Percentiles rank a stretch among this genome's conserved stretches.
phyloP scores from a whole-genome alignment of 35 echinoderm and acorn worm species.

The Patiria miniata region DNA sequence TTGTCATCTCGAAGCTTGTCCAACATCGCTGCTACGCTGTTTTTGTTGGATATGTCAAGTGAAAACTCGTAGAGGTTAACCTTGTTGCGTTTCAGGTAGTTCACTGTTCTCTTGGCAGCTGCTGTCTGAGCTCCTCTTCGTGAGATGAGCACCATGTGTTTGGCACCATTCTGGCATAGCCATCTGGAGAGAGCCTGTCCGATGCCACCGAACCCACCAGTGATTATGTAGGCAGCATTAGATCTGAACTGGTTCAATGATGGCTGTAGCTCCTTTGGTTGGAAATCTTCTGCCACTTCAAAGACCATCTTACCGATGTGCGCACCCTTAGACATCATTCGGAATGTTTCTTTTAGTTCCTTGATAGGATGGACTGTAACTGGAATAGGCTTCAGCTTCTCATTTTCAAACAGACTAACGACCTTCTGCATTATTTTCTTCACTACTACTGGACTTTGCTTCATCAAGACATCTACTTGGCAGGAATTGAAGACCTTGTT shows the following conservation, averaged over 20 bases:
- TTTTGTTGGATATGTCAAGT: background rate
- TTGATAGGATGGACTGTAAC: constrained; percentile 23
- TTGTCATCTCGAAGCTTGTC: constrained; percentile 20
- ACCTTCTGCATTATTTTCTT: constrained; percentile 40
- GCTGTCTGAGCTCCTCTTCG: background rate
- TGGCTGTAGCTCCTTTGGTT: constrained; percentile 43
- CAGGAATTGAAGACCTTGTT: constrained; percentile 66
- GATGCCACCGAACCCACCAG: constrained; percentile 49
- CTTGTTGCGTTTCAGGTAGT: constrained; percentile 50
- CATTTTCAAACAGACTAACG: constrained; percentile 13
- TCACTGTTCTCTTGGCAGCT: constrained; percentile 39
- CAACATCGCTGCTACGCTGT: background rate
- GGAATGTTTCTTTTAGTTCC: constrained; percentile 41
- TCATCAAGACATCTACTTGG: constrained; percentile 59
- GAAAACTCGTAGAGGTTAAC: constrained; percentile 51
- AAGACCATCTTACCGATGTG: constrained; percentile 32
- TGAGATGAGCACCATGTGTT: constrained; percentile 63
- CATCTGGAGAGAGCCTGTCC: constrained; percentile 69
- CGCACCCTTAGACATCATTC: constrained; percentile 23
- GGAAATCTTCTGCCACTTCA: constrained; percentile 48
- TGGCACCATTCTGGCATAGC: constrained; percentile 77
- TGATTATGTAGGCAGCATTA: constrained; percentile 79
- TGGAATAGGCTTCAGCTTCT: constrained; percentile 44
- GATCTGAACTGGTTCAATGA: constrained; percentile 49
- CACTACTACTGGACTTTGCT: constrained; percentile 32